Evolutionary conservation across 2,888 invertebrate genomes (phyloP), one percentile per base, ranked within the genome.

Genomic region (Portevinia maculata): DNA sequence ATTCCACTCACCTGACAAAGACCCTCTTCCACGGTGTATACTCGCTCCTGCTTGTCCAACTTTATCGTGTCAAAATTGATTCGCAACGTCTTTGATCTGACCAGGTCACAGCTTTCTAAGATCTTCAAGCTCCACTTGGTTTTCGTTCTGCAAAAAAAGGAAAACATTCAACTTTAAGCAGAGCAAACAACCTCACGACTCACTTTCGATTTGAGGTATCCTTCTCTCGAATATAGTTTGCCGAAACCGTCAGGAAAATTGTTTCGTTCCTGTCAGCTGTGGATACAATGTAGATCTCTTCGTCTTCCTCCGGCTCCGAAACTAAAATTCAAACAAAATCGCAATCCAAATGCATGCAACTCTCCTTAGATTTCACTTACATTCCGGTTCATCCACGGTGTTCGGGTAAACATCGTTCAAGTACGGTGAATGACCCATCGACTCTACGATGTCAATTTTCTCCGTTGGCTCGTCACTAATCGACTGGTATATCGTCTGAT

Each of bases 21-120:
- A 37, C 91, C 91, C 39, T 91, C 91, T 76, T 93, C 92, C 52
- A 93, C 91, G 13, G 91, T 90, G 87, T 94, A 94, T 44, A 91
- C 90, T 52, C 94, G 90, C 85, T 92, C 92, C 85, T 92, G 91
- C 75, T 93, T 91, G 87, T 93, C 92, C 83, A 91, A 91, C 84
- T 92, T 91, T 13, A 93, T 88, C 0, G 94, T 94, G 87, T 94
- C 94, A 87, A 94, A 94, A 84, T 91, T 92, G 34, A 93, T 90
- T 52, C 92, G 92, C 34, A 94, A 88, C 7, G 92, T 92, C 30
- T 92, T 89, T 2, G 91, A 88, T 79, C 89, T 90, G 2, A 90
- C 87, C 8, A 90, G 88, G 84, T 92, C 92, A 87, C 93, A 93
- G 17, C 91, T 91, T 79, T 91, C 89, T 59, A 93, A 88, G 3